Evolutionary conservation across 2,888 invertebrate species (phyloP).

Genomic region (Chalcosyrphus nemorum): DNA sequence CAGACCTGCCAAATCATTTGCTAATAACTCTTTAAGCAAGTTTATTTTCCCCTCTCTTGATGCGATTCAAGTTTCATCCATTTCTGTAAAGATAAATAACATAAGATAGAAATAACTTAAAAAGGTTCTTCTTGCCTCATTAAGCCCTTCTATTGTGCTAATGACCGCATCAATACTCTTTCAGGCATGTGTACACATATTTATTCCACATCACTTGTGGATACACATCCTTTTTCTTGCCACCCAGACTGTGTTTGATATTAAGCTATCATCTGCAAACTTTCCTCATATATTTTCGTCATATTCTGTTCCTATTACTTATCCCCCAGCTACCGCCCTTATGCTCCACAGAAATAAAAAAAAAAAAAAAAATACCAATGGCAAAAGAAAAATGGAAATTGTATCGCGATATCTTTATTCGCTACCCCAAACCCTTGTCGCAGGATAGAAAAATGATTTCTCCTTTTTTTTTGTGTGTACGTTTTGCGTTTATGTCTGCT

Average conservation of each 20-base stretch:
- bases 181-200: too few species aligned
- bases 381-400: constrained; percentile 27
- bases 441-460: background rate
- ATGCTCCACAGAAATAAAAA: too few species aligned
- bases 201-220: too few species aligned
- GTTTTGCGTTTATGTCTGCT: constrained; percentile 12
- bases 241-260: background rate
- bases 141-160: too few species aligned
- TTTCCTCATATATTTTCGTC: constrained; percentile 28
- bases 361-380: constrained; percentile 25
- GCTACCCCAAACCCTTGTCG: background rate
- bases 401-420: constrained; percentile 43
- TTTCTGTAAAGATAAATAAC: too few species aligned
- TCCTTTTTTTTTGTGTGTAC: background rate
- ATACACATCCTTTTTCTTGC: background rate
- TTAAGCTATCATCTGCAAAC: constrained; percentile 28
- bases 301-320: constrained; percentile 16
- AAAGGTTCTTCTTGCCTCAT: too few species aligned
- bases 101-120: too few species aligned
- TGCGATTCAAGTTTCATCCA: too few species aligned
- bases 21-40: too few species aligned
- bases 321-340: background rate
- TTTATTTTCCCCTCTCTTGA: too few species aligned
- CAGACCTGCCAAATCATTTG: too few species aligned
- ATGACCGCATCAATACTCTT: too few species aligned